Evolutionary conservation across 53 echinoderm and acorn worm species (phyloP).

Genomic region (Temnopleurus reevesii): DNA sequence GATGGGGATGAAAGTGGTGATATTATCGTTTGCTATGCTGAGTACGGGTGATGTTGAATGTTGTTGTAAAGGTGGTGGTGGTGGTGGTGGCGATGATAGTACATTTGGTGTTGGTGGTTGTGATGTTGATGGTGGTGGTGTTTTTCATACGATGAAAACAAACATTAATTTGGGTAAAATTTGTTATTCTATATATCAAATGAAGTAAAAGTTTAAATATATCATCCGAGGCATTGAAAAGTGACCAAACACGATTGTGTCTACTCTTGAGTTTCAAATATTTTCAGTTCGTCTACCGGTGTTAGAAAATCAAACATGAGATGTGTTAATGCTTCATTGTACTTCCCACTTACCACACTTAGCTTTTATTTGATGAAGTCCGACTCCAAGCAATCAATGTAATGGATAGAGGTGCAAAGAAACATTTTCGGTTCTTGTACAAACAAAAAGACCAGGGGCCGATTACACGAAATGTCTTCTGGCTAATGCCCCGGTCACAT

Average conservation of each 20-base stretch:
- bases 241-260: background rate
- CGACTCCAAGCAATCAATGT: background rate
- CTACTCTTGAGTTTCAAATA: background rate
- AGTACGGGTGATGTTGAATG: background rate
- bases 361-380: constrained; percentile 20
- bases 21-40: background rate
- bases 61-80: background rate
- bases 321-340: constrained; percentile 18
- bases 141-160: background rate
- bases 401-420: background rate
- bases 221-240: background rate
- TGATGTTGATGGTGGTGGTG: background rate
- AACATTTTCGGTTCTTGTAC: too few species aligned
- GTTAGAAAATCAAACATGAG: background rate
- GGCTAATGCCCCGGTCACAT: too few species aligned
- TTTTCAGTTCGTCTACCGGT: background rate
- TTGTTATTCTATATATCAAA: too few species aligned
- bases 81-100: background rate
- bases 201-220: too few species aligned
- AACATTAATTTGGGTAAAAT: too few species aligned
- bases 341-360: background rate
- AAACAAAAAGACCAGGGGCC: too few species aligned
- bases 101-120: background rate
- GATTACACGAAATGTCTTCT: too few species aligned
- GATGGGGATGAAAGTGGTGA: background rate